Evolutionary conservation across 2,888 invertebrate genomes (phyloP), one percentile per base, ranked within the genome.

Genomic region (Drosophila antonietae): DNA sequence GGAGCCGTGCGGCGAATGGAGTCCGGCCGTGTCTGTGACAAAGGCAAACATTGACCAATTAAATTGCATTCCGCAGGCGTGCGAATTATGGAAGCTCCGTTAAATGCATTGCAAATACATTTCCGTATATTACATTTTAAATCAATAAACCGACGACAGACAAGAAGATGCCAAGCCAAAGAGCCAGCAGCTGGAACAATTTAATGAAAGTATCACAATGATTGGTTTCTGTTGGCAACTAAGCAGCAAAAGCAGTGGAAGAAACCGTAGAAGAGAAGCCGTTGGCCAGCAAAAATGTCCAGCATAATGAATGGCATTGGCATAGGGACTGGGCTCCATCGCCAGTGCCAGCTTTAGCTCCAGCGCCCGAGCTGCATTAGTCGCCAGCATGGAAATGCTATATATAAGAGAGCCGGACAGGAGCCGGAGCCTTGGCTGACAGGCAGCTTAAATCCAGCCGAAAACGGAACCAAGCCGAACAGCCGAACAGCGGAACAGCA

Each of bases 141-240:
- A 82, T 73, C 88, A 85, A 84, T 89, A 85, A 74, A 73, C 76
- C 81, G 79, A 65, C 55, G 65, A 43, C 65, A 43, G 44, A 57
- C 67, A 63, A 56, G 65, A 60, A 70, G 61, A 66, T 64, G 68
- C 18, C 47, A 53, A 56, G 68, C 47, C 51, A 52, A 80, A 67
- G 74, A 60, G 60, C 62, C 23, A 41, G 56, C 44, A 68, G 67
- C 61, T 60, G 69, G 68, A 61, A 66, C 80, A 88, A 75, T 85
- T 85, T 85, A 85, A 86, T 90, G 90, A 90, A 86, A 89, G 81
- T 88, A 86, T 90, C 89, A 86, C 90, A 89, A 86, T 88, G 87
- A 86, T 90, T 87, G 90, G 90, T 89, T 88, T 90, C 79, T 75
- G 83, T 86, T 78, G 84, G 89, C 83, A 81, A 88, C 88, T 89